Percentiles rank a stretch among this genome's conserved stretches.
Conservation (phyloP, 2,797 vertebrate species). For the Podargus strigoides region DNA sequence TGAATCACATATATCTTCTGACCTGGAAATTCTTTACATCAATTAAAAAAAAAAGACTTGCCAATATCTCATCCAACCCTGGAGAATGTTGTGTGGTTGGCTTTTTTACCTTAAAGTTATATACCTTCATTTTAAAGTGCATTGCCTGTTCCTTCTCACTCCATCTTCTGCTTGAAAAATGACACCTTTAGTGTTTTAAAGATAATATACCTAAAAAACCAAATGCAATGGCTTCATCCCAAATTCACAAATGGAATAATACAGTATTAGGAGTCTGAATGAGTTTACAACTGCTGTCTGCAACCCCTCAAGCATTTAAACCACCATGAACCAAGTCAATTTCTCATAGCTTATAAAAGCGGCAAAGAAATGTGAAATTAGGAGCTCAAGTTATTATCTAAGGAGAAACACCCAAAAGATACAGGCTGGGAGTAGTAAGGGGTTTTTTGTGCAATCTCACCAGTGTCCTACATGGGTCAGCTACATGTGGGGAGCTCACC, state of each 20-base stretch:
- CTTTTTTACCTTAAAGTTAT: background rate
- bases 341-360: background rate
- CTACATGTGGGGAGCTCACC: rapidly evolving
- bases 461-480: background rate
- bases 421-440: background rate
- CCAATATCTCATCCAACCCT: background rate
- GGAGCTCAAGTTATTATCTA: background rate
- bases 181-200: background rate
- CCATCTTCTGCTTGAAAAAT: background rate
- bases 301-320: background rate
- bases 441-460: background rate
- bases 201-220: background rate
- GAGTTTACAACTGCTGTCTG: background rate
- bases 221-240: background rate
- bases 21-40: background rate
- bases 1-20: background rate
- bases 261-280: background rate
- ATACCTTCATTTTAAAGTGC: background rate
- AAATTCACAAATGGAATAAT: background rate
- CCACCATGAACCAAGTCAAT: background rate
- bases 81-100: background rate
- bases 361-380: background rate
- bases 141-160: background rate
- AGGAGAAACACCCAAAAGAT: background rate
- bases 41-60: background rate